phyloP scores from a whole-genome alignment of 2,113 vertebrate species.

The Oceanites oceanicus region DNA sequence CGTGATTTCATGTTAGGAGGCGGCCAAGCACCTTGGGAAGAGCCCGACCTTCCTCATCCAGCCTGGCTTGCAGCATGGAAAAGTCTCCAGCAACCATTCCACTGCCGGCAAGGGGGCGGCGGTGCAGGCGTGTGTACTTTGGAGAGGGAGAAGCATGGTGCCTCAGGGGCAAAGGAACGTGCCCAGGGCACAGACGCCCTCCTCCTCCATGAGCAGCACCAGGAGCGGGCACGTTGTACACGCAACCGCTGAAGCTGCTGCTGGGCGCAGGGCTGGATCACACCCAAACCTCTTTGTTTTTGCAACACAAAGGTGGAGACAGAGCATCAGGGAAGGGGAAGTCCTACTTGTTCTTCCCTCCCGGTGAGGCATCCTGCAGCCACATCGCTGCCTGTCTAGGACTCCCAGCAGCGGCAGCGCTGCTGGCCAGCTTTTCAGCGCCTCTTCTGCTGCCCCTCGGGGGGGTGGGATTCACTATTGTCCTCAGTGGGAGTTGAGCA shows the following conservation, averaged over 20 bases:
- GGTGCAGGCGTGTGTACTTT: background rate
- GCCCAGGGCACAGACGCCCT: background rate
- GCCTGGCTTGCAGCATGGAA: conserved; percentile 34
- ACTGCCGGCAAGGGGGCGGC: background rate
- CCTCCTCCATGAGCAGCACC: conserved; percentile 47
- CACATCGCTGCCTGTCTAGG: background rate
- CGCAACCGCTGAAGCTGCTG: background rate
- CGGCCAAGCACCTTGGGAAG: background rate
- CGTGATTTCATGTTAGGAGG: background rate
- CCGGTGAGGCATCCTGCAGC: background rate
- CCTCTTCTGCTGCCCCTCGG: background rate
- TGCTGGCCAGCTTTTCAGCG: background rate
- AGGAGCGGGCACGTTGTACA: conserved; percentile 47
- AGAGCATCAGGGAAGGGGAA: background rate
- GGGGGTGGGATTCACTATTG: background rate
- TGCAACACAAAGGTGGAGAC: conserved; percentile 57
- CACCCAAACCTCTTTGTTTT: conserved; percentile 43
- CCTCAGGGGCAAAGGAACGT: background rate
- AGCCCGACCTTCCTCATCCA: background rate
- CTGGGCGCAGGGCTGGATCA: conserved; percentile 16
- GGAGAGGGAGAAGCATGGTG: conserved; percentile 25
- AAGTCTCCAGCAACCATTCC: background rate
- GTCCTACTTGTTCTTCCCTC: conserved; percentile 7
- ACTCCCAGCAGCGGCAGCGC: background rate
- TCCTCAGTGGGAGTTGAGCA: background rate